Evolutionary conservation across 2,888 invertebrate genomes (phyloP).

Genomic region (Brenthis daphne): DNA sequence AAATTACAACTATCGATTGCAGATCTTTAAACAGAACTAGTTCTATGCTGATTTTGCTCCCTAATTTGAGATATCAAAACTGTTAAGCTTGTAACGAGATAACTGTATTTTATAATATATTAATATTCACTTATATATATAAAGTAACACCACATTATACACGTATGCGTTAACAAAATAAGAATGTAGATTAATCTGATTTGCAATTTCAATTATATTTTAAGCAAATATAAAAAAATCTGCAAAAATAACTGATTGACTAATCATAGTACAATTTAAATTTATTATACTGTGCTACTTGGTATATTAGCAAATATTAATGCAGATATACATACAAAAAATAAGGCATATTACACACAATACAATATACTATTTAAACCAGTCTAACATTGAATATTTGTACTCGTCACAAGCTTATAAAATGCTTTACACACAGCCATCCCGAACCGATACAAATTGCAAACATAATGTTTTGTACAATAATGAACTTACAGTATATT

Average conservation of each 20-base stretch:
- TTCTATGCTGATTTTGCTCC: conserved; percentile 30
- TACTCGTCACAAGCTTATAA: conserved; percentile 40
- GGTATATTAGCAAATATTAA: too few species aligned
- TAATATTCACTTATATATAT: neutral
- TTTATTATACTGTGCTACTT: too few species aligned
- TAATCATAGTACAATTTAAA: too few species aligned
- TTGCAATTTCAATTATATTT: too few species aligned
- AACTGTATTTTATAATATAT: neutral
- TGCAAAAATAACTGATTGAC: too few species aligned
- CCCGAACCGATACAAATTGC: conserved; percentile 48
- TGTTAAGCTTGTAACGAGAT: conserved; percentile 17
- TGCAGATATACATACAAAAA: too few species aligned
- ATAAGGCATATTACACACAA: too few species aligned
- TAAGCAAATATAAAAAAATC: too few species aligned
- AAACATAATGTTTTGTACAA: conserved; percentile 54
- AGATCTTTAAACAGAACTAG: conserved; percentile 62
- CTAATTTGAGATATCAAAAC: conserved; percentile 21
- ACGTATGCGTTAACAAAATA: too few species aligned
- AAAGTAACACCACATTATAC: neutral
- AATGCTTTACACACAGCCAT: conserved; percentile 79
- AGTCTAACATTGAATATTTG: neutral
- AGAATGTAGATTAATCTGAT: too few species aligned
- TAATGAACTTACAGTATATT: conserved; percentile 52
- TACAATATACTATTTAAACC: too few species aligned
- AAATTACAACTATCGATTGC: conserved; percentile 51